Conservation (phyloP, 1,140 invertebrate species). For the Temnothorax nylanderi region DNA sequence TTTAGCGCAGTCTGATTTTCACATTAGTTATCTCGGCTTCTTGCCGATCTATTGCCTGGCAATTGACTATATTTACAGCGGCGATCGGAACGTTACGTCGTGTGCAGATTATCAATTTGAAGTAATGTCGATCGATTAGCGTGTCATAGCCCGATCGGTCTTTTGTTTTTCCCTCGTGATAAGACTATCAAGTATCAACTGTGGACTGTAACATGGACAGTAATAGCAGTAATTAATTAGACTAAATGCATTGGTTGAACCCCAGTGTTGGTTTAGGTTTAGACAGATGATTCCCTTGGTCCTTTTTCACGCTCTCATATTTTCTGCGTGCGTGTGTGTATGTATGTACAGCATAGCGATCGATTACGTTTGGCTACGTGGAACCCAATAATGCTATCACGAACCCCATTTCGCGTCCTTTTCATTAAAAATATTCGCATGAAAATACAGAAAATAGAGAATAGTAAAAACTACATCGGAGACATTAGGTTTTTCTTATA, state of each 20-base stretch:
- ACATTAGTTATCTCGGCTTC: background rate
- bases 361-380: background rate
- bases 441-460: background rate
- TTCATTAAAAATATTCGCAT: background rate
- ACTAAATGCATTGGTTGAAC: background rate
- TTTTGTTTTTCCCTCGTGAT: background rate
- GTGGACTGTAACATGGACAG: background rate
- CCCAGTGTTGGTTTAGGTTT: background rate
- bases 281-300: background rate
- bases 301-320: background rate
- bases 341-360: background rate
- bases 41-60: background rate
- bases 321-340: background rate
- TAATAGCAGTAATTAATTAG: background rate
- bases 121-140: background rate
- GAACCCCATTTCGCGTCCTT: background rate
- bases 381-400: background rate
- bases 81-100: background rate
- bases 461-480: background rate
- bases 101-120: background rate
- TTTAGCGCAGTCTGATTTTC: background rate
- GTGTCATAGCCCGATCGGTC: background rate
- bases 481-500: background rate
- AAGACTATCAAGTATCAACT: background rate
- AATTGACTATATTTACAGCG: background rate